A percentile compares a stretch with the other conserved stretches of the same genome.
Conservation (phyloP, 2,888 invertebrate species). For the Anthrax anthrax region DNA sequence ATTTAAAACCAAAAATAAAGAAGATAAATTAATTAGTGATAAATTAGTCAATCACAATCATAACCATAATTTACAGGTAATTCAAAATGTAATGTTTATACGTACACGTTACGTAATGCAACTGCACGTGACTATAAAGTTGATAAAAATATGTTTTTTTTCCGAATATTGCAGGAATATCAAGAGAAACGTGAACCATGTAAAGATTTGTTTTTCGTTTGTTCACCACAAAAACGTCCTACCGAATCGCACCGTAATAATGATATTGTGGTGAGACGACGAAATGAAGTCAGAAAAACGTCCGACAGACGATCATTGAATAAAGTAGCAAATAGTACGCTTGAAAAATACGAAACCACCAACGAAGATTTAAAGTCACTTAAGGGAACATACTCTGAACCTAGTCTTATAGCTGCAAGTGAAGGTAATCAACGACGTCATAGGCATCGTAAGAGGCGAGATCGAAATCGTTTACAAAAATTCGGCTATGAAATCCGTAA, state of each 20-base stretch:
- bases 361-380: conserved; percentile 17
- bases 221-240: conserved; percentile 29
- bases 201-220: conserved; percentile 30
- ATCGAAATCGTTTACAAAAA: conserved; percentile 28
- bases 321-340: conserved; percentile 13
- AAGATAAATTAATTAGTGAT: conserved; percentile 22
- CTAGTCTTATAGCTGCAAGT: conserved; percentile 29
- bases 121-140: no score
- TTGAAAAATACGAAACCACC: conserved; percentile 10
- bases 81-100: no score
- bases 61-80: background rate
- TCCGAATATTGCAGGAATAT: conserved; percentile 20
- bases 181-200: conserved; percentile 22
- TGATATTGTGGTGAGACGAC: conserved; percentile 12
- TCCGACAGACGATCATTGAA: conserved; percentile 2
- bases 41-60: conserved; percentile 31
- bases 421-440: conserved; percentile 28
- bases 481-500: conserved; percentile 72
- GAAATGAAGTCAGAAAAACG: background rate
- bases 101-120: no score
- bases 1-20: conserved; percentile 15
- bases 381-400: conserved; percentile 32
- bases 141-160: no score
- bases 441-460: conserved; percentile 30
- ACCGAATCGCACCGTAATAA: conserved; percentile 15